Base-by-base conservation (phyloP, 2,113 vertebrate genomes). In the Picathartes gymnocephalus region DNA sequence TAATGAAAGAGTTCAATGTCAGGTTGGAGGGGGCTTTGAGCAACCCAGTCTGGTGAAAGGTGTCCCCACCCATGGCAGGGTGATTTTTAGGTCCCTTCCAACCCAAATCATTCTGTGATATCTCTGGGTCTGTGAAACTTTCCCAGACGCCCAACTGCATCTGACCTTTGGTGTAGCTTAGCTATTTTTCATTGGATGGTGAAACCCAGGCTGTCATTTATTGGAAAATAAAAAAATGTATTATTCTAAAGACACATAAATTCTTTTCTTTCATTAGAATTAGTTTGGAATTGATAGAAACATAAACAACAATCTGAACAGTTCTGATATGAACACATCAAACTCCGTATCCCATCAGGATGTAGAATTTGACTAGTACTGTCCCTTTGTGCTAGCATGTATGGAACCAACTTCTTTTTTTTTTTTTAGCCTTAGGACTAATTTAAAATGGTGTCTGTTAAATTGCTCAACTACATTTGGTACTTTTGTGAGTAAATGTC, bases 361-460 rank as follows among this genome's bases (percentile, higher is more conserved):
- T 61, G 12, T 27, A 44, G 45, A 86, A 20, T n/a, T 56, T 94
- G 23, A 44, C 53, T 40, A 72, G 71, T 58, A 68, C 21, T 39
- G 33, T 27, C 51, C 30, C 37, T 93, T 92, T 92, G n/a, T 71
- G 35, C 58, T 93, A 53, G 48, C 74, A 62, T 69, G 10, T 89
- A 87, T 9, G 10, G 31, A 93, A 30, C 31, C 18, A 39, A 31
- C 50, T 24, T 45, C 61, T 22, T 57, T 31, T 54, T 68, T 62
- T 74, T 77, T 81, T 18, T 42, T 61, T 82, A 81, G 51, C 51
- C 24, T 79, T 95, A 80, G 30, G 31, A 86, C 64, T 96, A 1
- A 70, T 93, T 95, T 96, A n/a, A 96, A 97, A 94, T 93, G 33
- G 13, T 35, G 37, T 94, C 85, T 97, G 66, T 69, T 95, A 77